Evolutionary conservation across 2,797 vertebrate genomes (phyloP).

Genomic region (Sylvilagus floridanus): DNA sequence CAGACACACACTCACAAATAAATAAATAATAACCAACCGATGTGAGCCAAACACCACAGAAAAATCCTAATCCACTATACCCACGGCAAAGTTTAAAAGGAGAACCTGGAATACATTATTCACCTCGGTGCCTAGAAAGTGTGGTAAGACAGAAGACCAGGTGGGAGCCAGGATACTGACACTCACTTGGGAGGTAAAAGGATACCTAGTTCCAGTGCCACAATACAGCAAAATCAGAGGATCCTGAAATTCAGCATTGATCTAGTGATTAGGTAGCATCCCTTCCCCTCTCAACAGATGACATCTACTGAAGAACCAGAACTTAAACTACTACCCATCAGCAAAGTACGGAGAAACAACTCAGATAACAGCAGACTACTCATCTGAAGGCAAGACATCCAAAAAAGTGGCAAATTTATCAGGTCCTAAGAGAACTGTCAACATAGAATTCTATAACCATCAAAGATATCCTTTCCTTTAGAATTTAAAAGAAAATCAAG

Average conservation of each 20-base stretch:
- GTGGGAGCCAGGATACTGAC: background rate
- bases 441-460: background rate
- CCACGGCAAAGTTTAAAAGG: background rate
- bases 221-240: background rate
- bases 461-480: background rate
- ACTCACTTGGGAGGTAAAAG: fast-evolving
- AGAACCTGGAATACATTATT: background rate
- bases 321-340: background rate
- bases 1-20: background rate
- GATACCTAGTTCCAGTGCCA: too few relatives aligned
- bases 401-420: background rate
- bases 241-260: background rate
- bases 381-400: background rate
- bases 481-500: background rate
- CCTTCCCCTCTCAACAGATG: background rate
- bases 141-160: background rate
- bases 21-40: background rate
- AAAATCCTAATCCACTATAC: background rate
- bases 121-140: background rate
- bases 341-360: background rate
- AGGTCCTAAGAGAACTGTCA: background rate
- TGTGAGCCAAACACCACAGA: background rate
- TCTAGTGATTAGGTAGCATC: background rate
- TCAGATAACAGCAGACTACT: background rate
- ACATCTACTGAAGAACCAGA: background rate